Conservation (phyloP, 37 sponge, comb jelly and placozoan genomes). For the Crambe crambe region DNA sequence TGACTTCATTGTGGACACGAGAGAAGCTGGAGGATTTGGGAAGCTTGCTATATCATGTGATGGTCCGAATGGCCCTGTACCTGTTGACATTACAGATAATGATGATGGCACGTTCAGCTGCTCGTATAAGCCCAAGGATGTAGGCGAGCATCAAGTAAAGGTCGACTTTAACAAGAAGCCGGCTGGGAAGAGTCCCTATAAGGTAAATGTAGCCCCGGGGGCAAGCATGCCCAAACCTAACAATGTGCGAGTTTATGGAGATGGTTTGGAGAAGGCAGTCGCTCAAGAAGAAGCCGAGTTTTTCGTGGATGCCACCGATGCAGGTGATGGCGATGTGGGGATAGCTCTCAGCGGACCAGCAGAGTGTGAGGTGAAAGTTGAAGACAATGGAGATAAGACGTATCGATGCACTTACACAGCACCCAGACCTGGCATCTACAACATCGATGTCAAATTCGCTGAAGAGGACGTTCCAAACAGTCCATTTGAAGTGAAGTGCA, state of each 20-base stretch:
- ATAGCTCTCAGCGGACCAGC: slow-evolving; percentile 67
- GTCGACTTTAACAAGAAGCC: slow-evolving; percentile 59
- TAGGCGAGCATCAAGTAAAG: slow-evolving; percentile 48
- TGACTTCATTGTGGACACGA: slow-evolving; percentile 55
- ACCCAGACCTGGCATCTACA: slow-evolving; percentile 66
- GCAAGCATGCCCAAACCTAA: slow-evolving; percentile 55
- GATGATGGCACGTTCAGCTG: slow-evolving; percentile 49
- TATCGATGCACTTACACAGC: slow-evolving; percentile 68
- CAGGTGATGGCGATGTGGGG: slow-evolving; percentile 77
- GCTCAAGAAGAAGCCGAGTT: slow-evolving; percentile 58
- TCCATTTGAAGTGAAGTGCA: slow-evolving; percentile 78
- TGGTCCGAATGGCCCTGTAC: slow-evolving; percentile 66
- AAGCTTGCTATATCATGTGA: slow-evolving; percentile 19
- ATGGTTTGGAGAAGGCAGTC: slow-evolving; percentile 79
- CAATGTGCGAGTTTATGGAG: slow-evolving; percentile 74
- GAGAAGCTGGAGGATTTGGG: slow-evolving; percentile 54
- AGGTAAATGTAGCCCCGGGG: slow-evolving; percentile 39
- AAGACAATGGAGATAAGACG: slow-evolving; percentile 31
- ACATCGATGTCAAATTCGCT: slow-evolving; percentile 76
- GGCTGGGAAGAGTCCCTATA: slow-evolving; percentile 76
- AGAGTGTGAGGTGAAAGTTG: slow-evolving; percentile 19
- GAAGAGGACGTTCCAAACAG: slow-evolving; percentile 69
- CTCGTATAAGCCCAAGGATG: slow-evolving; percentile 57
- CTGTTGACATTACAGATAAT: slow-evolving; percentile 17
- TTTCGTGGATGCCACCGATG: slow-evolving; percentile 73